Evolutionary conservation across 2,888 invertebrate species (phyloP), one percentile per base, ranked within the genome.

Genomic region (Esperia sulphurella): DNA sequence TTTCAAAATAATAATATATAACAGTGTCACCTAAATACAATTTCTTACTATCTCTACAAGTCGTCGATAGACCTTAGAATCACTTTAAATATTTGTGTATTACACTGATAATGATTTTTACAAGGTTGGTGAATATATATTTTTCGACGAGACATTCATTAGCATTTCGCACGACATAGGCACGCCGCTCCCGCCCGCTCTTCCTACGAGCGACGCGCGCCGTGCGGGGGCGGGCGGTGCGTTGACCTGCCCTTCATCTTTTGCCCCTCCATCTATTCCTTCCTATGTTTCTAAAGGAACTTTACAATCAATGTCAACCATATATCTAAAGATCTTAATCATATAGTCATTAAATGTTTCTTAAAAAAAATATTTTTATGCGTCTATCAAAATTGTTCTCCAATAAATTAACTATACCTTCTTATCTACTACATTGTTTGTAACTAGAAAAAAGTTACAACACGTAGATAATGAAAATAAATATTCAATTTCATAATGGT

Each of bases 221-320:
- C n/a, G 35, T n/a, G 35, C n/a, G 35, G 10, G 10, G 35, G 35
- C 35, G 59, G 74, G 79, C 71, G 74, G 79, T 71, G 68, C 81
- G 72, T 71, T 82, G 83, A 83, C 83, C 83, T 83, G 63, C 80
- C 76, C 76, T 71, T 72, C 75, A 61, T 54, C 58, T 67, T 68
- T 54, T 57, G 45, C 55, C 55, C 50, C 51, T 43, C 67, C 65
- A 67, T 68, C 68, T 61, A 57, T 61, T 53, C 63, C 54, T 44
- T 44, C 43, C 29, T 21, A 31, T 8, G 13, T 8, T 21, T 60
- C 58, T 56, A 65, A 63, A 68, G 56, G 69, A 55, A 63, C 51
- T 55, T 48, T 52, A 58, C 53, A 54, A 59, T 73, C 66, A 81
- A 75, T 74, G 64, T 68, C 75, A 73, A 80, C 83, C 82, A 76